Base-by-base conservation (phyloP, 2,797 vertebrate species). In the Myotis vivesi region DNA sequence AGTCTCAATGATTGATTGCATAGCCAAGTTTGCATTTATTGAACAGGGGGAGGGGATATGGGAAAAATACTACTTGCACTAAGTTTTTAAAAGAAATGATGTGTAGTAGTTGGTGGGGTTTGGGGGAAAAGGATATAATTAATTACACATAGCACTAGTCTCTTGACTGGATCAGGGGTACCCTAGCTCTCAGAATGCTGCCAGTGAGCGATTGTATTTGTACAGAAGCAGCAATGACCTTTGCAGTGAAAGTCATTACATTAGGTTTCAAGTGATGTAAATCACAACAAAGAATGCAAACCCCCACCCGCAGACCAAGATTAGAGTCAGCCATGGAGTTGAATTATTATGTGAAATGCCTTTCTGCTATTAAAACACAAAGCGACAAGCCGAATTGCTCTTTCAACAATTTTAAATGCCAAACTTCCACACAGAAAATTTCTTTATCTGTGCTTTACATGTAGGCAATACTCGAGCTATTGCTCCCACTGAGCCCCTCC, bases 211-310 rank as follows among this genome's bases (percentile, higher is more conserved):
- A 98, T 97, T 97, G 96, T 95, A 79, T 46, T 90, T 94, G 94
- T 94, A 97, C 13, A 4, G 95, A 96, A 91, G 91, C 96, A 97
- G 96, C 94, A 97, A 97, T 97, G 97, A 97, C 93, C 96, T 97
- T 98, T 97, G 97, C 28, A 1, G 96, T 79, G 83, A 89, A 97
- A 98, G 97, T 98, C 98, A 98, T 98, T 98, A 98, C 96, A 96
- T 88, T 97, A 98, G 97, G 97, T 98, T 97, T 97, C 98, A 98
- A 98, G 97, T 51, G 94, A 98, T 96, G 98, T 98, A 98, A 98
- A 98, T 98, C 98, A 98, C 96, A 97, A 94, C 97, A 98, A 98
- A 98, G 97, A 98, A 98, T 97, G 97, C 93, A 98, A 97, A 95
- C 97, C 96, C 98, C 96, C 96, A 97, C 97, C 97, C 96, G 66